Evolutionary conservation across 2,888 invertebrate species (phyloP).

Genomic region (Ischnus inquisitorius): DNA sequence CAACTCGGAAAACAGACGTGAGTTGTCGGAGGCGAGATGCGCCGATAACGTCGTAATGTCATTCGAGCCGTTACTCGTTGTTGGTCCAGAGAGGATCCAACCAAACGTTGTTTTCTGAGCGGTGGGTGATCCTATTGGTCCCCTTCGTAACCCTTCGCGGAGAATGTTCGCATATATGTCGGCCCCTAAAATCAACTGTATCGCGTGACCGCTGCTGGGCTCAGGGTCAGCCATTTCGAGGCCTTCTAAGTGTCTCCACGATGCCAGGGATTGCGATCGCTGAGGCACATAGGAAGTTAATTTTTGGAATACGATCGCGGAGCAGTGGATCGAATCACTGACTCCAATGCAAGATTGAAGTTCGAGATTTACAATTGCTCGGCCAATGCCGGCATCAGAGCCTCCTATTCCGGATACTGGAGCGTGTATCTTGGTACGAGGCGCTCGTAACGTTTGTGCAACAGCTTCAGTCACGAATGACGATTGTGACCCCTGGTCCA

Average conservation of each 20-base stretch:
- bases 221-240: constrained; percentile 29
- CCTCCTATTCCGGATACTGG: constrained; percentile 57
- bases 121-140: constrained; percentile 28
- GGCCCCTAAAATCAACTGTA: constrained; percentile 8
- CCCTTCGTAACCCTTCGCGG: constrained; percentile 29
- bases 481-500: constrained; percentile 68
- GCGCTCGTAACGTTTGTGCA: constrained; percentile 47
- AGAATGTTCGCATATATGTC: constrained; percentile 35
- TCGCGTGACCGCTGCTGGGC: neutral
- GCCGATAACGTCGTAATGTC: constrained; percentile 6
- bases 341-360: neutral
- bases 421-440: constrained; percentile 31
- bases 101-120: constrained; percentile 55
- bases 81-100: constrained; percentile 57
- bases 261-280: neutral
- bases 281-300: neutral
- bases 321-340: constrained; percentile 1
- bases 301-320: constrained; percentile 1
- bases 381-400: neutral
- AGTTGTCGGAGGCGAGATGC: constrained; percentile 18
- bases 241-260: constrained; percentile 26
- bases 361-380: neutral
- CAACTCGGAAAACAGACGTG: constrained; percentile 8
- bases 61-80: neutral
- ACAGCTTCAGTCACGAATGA: constrained; percentile 63